Conservation (phyloP, 2,888 invertebrate species). For the Dryocosmus kuriphilus region DNA sequence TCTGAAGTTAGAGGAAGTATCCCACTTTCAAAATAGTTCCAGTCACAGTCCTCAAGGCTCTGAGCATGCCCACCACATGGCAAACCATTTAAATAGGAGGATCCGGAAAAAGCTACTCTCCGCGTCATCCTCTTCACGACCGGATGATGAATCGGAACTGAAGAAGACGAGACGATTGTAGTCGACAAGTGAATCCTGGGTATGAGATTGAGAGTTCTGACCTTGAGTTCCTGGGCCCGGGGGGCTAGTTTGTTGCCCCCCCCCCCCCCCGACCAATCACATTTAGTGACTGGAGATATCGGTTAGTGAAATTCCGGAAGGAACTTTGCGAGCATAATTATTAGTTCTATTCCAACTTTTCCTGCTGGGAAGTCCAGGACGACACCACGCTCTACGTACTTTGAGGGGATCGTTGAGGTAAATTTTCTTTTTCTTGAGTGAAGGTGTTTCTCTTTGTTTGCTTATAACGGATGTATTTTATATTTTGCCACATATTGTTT, state of each 20-base stretch:
- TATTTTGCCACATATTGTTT: too few species aligned
- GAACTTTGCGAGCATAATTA: too few species aligned
- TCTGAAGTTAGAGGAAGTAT: constrained; percentile 71
- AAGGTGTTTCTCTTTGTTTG: too few species aligned
- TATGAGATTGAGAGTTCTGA: constrained; percentile 52
- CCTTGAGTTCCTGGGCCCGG: constrained; percentile 56
- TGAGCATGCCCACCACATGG: constrained; percentile 80
- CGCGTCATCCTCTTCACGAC: constrained; percentile 89
- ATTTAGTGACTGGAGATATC: constrained; percentile 69
- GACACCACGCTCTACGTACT: too few species aligned
- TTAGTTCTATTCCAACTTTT: too few species aligned
- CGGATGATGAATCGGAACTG: constrained; percentile 90
- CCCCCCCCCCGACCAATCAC: constrained; percentile 67
- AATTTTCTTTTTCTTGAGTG: too few species aligned
- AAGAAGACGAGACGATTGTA: constrained; percentile 89
- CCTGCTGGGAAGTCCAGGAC: too few species aligned
- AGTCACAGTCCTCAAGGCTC: constrained; percentile 90
- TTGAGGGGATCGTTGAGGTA: too few species aligned
- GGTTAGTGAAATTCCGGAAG: too few species aligned
- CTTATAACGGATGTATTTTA: too few species aligned
- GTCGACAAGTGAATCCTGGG: constrained; percentile 78
- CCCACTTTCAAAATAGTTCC: constrained; percentile 93
- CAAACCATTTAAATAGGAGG: constrained; percentile 80
- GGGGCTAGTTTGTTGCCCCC: constrained; percentile 67
- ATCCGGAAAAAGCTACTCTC: constrained; percentile 83